phyloP scores from a whole-genome alignment of 2,797 vertebrate species.

The Microctenopoma stevenorrisi region DNA sequence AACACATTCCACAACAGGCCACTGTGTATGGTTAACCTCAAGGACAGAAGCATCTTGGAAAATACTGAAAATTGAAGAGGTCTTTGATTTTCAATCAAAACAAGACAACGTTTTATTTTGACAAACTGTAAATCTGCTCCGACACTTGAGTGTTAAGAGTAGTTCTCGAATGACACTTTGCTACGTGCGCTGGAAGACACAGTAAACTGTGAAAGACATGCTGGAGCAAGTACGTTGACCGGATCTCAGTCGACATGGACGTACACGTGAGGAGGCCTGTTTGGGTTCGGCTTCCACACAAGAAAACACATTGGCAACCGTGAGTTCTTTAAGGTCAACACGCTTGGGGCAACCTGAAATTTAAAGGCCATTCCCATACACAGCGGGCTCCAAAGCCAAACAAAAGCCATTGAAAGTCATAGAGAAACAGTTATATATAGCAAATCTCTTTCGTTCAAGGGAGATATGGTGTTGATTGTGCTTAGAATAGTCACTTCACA shows the following conservation, averaged over 20 bases:
- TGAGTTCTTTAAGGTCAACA: constrained; percentile 46
- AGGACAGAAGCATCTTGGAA: constrained; percentile 25
- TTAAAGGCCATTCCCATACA: constrained; percentile 57
- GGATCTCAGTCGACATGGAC: constrained; percentile 44
- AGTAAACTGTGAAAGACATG: constrained; percentile 1
- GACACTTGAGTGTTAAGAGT: neutral
- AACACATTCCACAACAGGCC: constrained; percentile 63
- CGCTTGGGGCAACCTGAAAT: constrained; percentile 33
- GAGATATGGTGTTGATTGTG: constrained; percentile 43
- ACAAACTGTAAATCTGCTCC: constrained; percentile 4
- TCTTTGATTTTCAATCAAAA: constrained; percentile 53
- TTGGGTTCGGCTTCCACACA: no score
- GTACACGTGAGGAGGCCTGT: constrained; percentile 36
- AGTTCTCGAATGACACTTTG: constrained; percentile 1
- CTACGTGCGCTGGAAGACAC: neutral
- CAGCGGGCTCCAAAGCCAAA: constrained; percentile 28
- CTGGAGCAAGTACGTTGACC: neutral
- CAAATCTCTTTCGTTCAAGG: constrained; percentile 23
- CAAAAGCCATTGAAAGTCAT: constrained; percentile 70
- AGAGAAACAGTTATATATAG: constrained; percentile 55
- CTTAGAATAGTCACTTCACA: constrained; percentile 15
- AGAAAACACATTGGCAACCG: constrained; percentile 29
- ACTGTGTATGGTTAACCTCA: constrained; percentile 66
- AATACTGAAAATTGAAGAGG: constrained; percentile 4
- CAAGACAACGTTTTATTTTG: constrained; percentile 23